Conservation (phyloP, 2,888 invertebrate species). For the Ormia ochracea region DNA sequence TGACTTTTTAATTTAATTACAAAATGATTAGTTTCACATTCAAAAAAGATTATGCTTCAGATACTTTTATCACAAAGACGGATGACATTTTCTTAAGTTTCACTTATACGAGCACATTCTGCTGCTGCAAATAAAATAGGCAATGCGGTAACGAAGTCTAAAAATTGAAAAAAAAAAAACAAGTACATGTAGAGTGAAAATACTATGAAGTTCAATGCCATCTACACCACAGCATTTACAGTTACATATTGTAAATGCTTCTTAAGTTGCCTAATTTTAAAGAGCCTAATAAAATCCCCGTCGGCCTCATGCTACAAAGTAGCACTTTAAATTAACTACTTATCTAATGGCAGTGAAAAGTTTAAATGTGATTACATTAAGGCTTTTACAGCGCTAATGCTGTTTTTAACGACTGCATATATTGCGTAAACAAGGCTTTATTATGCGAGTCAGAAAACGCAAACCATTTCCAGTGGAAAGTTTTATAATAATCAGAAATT, state of each 20-base stretch:
- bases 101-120: background rate
- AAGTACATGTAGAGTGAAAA: background rate
- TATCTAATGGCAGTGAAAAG: background rate
- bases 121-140: slow-evolving; percentile 14
- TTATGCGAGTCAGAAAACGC: too few relatives aligned
- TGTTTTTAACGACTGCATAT: too few relatives aligned
- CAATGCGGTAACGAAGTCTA: slow-evolving; percentile 7
- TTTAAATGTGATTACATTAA: slow-evolving; percentile 1
- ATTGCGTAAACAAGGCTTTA: too few relatives aligned
- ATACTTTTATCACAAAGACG: slow-evolving; percentile 46
- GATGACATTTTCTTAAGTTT: slow-evolving; percentile 42
- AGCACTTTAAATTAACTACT: background rate
- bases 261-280: slow-evolving; percentile 11
- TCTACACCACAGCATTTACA: background rate
- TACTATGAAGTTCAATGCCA: slow-evolving; percentile 9
- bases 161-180: background rate
- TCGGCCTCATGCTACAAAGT: background rate
- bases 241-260: slow-evolving; percentile 1
- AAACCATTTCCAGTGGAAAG: too few relatives aligned
- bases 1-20: slow-evolving; percentile 63
- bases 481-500: too few relatives aligned
- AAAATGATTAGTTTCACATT: slow-evolving; percentile 63
- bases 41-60: slow-evolving; percentile 57
- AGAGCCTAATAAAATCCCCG: background rate
- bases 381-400: background rate